Conservation (phyloP, 2,797 vertebrate genomes). For the Protonibea diacanthus region DNA sequence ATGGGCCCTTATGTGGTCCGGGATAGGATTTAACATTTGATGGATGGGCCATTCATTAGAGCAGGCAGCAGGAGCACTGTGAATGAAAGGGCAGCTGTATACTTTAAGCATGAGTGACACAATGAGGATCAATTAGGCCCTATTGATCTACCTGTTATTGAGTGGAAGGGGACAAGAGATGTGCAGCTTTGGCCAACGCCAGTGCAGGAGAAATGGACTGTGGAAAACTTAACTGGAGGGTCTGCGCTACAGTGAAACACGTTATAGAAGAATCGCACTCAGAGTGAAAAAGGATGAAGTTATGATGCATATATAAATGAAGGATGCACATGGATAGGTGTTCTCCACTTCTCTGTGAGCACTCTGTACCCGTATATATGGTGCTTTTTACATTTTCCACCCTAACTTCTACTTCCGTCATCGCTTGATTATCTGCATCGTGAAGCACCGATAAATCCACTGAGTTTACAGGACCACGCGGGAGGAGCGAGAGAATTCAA, state of each 20-base stretch:
- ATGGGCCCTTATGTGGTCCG: constrained; percentile 61
- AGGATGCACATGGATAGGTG: constrained; percentile 38
- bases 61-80: constrained; percentile 66
- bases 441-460: constrained; percentile 76
- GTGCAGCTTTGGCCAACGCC: constrained; percentile 44
- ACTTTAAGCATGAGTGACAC: constrained; percentile 80
- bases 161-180: constrained; percentile 67
- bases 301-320: constrained; percentile 39
- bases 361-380: constrained; percentile 89
- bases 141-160: constrained; percentile 84
- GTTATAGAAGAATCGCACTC: constrained; percentile 34
- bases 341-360: constrained; percentile 72
- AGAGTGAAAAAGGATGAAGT: constrained; percentile 27
- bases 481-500: constrained; percentile 58
- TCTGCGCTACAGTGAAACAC: constrained; percentile 32
- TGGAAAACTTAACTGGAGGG: constrained; percentile 31
- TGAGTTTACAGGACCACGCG: constrained; percentile 66
- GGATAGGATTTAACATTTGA: constrained; percentile 75
- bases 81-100: constrained; percentile 75
- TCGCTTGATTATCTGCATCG: constrained; percentile 64
- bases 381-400: constrained; percentile 81
- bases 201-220: constrained; percentile 39
- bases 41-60: constrained; percentile 80
- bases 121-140: constrained; percentile 82
- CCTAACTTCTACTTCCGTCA: constrained; percentile 37